These are phyloP conservation scores for Chionoecetes opilio DNA, from an alignment of 1,140 invertebrate species.

Conservation along the genomic window DNA sequence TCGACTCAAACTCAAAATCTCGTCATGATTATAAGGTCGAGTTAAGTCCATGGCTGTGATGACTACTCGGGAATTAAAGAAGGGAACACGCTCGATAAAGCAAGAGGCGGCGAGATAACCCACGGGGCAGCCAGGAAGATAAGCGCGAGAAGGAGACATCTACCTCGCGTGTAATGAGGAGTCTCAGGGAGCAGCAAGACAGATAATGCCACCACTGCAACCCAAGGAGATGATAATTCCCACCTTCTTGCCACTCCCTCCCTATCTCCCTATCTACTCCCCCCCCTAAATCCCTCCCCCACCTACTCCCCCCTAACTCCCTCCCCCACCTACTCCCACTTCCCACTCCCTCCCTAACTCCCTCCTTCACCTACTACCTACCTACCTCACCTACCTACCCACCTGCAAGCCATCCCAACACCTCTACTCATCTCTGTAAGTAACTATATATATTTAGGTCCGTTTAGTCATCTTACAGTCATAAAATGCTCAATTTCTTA, in stretches of 20 bases:
- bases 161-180: neutral
- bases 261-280: neutral
- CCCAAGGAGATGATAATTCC: constrained; percentile 28
- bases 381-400: neutral
- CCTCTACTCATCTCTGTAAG: no score
- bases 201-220: neutral
- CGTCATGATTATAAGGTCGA: constrained; percentile 5
- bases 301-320: neutral
- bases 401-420: no score
- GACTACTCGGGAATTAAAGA: neutral
- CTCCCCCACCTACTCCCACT: neutral
- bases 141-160: constrained; percentile 17
- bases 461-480: no score
- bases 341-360: neutral
- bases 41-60: neutral
- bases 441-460: no score
- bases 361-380: neutral
- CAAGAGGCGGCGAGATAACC: constrained; percentile 23
- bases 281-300: neutral
- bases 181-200: neutral
- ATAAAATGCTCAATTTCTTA: no score
- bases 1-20: neutral
- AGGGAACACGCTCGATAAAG: neutral
- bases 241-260: neutral
- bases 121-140: neutral